These are phyloP conservation scores for Pecten maximus DNA, from an alignment of 2,888 invertebrate genomes.

Conservation along the genomic window DNA sequence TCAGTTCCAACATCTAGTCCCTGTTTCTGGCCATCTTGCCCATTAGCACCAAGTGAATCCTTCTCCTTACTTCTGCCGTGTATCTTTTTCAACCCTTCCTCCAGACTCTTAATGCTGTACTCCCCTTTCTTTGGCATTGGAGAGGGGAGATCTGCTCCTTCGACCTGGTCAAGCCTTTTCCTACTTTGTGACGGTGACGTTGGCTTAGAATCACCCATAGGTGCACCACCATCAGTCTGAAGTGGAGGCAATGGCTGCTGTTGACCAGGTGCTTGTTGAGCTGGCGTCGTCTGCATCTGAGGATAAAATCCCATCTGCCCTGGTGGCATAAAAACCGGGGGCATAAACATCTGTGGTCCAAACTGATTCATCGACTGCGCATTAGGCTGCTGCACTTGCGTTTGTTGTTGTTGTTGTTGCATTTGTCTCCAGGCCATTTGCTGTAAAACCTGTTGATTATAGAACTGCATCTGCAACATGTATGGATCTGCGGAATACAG, in stretches of 20 bases:
- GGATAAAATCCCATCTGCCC: slow-evolving; percentile 64
- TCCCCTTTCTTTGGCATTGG: slow-evolving; percentile 60
- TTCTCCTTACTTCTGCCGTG: slow-evolving; percentile 67
- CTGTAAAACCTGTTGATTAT: slow-evolving; percentile 20
- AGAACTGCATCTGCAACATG: slow-evolving; percentile 43
- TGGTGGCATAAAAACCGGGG: slow-evolving; percentile 56
- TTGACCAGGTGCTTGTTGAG: slow-evolving; percentile 46
- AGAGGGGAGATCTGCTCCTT: slow-evolving; percentile 61
- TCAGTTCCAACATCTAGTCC: slow-evolving; percentile 31
- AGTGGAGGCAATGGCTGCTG: slow-evolving; percentile 44
- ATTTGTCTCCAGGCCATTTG: slow-evolving; percentile 47
- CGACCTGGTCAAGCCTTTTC: slow-evolving; percentile 61
- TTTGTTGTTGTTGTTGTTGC: slow-evolving; percentile 49
- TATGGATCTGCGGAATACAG: slow-evolving; percentile 36
- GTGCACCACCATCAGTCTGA: slow-evolving; percentile 1
- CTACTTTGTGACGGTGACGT: slow-evolving; percentile 70
- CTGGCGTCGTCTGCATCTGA: slow-evolving; percentile 43
- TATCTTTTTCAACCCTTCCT: slow-evolving; percentile 79
- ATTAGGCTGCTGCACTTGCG: slow-evolving; percentile 4
- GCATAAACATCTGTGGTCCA: slow-evolving; percentile 58
- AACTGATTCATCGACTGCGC: slow-evolving; percentile 8
- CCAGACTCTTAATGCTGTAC: slow-evolving; percentile 71
- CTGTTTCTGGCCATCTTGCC: slow-evolving; percentile 46
- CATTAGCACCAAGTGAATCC: slow-evolving; percentile 1
- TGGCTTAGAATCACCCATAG: slow-evolving; percentile 65